Percentiles rank a stretch among this genome's conserved stretches.
Conservation (phyloP, 2,113 vertebrate species). For the Sphaerodactylus townsendi region DNA sequence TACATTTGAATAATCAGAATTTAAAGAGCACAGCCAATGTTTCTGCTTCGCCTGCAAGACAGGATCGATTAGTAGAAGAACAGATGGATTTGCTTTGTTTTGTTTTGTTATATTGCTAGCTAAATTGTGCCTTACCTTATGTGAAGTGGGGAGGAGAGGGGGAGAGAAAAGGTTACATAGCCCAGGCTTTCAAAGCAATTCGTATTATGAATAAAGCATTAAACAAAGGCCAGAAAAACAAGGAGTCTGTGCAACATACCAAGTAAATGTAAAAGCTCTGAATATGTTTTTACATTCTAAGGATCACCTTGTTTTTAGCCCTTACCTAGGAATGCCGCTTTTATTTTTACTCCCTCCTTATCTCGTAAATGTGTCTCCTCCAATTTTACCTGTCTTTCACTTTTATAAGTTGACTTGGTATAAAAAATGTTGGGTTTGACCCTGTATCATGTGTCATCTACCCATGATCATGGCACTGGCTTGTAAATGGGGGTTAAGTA, state of each 20-base stretch:
- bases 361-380: background rate
- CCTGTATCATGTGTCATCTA: background rate
- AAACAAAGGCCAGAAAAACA: background rate
- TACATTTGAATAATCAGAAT: conserved; percentile 31
- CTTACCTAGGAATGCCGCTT: background rate
- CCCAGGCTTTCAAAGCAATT: background rate
- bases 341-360: background rate
- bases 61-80: conserved; percentile 19
- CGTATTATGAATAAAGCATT: background rate
- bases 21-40: conserved; percentile 28
- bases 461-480: background rate
- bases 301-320: background rate
- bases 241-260: background rate
- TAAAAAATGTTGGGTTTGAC: background rate
- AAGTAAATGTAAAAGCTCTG: background rate
- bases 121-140: conserved; percentile 18
- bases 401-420: background rate
- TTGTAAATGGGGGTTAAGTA: background rate
- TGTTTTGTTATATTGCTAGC: conserved; percentile 35
- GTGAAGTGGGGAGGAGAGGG: background rate
- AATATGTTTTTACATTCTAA: background rate
- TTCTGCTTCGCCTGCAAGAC: conserved; percentile 12
- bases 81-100: conserved; percentile 33
- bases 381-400: background rate
- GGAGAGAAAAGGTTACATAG: background rate